These are phyloP conservation scores for Pristionchus maxplancki DNA, from an alignment of 2,888 invertebrate species.

Conservation along the genomic window DNA sequence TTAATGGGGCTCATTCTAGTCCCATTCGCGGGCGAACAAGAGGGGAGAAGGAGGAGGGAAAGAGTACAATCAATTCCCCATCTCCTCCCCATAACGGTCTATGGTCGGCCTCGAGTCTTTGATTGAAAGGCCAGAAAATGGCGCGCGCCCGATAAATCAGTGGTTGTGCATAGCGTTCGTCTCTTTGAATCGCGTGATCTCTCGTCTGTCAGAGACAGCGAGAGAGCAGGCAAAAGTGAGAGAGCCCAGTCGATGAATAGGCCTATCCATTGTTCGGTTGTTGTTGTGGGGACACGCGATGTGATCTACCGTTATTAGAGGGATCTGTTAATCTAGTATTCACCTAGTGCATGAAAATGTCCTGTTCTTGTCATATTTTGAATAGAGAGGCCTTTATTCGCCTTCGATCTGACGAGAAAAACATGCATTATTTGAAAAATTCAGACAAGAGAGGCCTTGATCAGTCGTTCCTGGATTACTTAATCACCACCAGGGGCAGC, in stretches of 20 bases:
- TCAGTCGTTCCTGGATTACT: neutral
- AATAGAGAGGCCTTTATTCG: too few species aligned
- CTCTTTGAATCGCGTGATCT: neutral
- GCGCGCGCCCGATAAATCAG: slow-evolving; percentile 13
- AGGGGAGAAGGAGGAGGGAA: neutral
- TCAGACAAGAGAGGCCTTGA: neutral
- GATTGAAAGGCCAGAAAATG: slow-evolving; percentile 46
- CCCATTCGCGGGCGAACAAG: neutral
- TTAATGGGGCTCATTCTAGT: neutral
- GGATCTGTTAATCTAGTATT: neutral
- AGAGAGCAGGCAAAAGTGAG: neutral
- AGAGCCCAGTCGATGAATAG: neutral
- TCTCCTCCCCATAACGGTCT: slow-evolving; percentile 28
- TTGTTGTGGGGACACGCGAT: slow-evolving; percentile 13
- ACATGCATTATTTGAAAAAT: neutral
- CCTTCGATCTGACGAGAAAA: too few species aligned
- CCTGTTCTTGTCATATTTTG: too few species aligned
- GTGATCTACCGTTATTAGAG: neutral
- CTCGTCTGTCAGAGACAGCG: neutral
- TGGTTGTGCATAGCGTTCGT: neutral
- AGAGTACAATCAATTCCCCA: slow-evolving; percentile 8
- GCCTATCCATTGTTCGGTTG: neutral
- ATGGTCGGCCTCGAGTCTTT: slow-evolving; percentile 25
- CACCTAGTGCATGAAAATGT: too few species aligned
- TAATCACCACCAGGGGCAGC: neutral